These are phyloP conservation scores for Melinopterus prodromus DNA, from an alignment of 2,888 invertebrate species.

Conservation along the genomic window DNA sequence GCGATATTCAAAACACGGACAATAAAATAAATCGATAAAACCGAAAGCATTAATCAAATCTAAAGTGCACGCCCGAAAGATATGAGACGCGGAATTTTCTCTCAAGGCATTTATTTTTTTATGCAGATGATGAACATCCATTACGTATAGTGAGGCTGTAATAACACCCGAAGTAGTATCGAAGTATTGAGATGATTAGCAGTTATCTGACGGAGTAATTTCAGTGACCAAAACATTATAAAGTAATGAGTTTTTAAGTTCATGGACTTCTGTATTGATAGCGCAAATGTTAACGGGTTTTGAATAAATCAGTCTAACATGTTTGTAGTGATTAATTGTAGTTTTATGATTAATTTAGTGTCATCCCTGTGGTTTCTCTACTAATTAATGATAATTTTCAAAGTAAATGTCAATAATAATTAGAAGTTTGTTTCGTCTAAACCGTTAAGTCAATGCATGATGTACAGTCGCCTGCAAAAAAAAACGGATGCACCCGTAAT, in stretches of 20 bases:
- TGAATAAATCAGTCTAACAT: not conserved
- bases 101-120: not conserved
- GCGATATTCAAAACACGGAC: no score
- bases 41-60: not conserved
- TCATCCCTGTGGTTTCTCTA: no score
- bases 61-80: not conserved
- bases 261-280: not conserved
- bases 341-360: not conserved
- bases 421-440: no score
- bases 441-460: no score
- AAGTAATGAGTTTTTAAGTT: not conserved
- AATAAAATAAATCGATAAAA: not conserved
- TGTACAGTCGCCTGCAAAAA: no score
- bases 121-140: not conserved
- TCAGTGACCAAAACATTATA: not conserved
- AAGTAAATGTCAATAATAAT: no score
- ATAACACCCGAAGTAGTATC: not conserved
- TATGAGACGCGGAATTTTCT: not conserved
- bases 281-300: not conserved
- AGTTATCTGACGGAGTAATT: not conserved
- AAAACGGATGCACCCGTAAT: no score
- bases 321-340: not conserved
- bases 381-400: no score
- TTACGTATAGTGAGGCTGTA: not conserved
- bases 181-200: not conserved